These are phyloP conservation scores for Knipowitschia caucasica DNA, from an alignment of 2,797 vertebrate genomes.

Conservation along the genomic window DNA sequence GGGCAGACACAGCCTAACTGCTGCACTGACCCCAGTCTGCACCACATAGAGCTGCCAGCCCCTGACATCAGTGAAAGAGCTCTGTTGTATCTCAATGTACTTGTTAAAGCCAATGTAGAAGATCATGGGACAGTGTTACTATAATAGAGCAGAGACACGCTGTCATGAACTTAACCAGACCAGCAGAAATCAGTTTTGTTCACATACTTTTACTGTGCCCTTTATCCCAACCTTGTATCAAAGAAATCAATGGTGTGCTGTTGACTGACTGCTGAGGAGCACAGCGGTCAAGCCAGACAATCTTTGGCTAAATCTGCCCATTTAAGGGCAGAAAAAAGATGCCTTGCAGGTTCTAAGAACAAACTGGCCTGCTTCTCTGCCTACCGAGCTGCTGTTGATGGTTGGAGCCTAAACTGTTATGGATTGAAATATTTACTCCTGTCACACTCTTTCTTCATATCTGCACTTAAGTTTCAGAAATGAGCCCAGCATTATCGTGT, in stretches of 20 bases:
- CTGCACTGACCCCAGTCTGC: constrained; percentile 55
- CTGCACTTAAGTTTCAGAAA: constrained; percentile 38
- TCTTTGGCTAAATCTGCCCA: constrained; percentile 45
- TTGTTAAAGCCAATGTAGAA: constrained; percentile 47
- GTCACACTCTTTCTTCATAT: constrained; percentile 39
- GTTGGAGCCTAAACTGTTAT: constrained; percentile 53
- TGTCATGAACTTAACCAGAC: constrained; percentile 44
- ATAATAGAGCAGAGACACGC: constrained; percentile 50
- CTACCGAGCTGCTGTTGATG: constrained; percentile 43
- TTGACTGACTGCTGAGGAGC: constrained; percentile 47
- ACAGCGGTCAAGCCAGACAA: constrained; percentile 39
- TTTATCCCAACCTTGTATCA: constrained; percentile 39
- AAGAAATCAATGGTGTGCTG: constrained; percentile 55
- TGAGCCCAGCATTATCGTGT: constrained; percentile 33
- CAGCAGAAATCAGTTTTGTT: constrained; percentile 41
- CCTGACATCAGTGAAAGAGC: constrained; percentile 45
- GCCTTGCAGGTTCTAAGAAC: constrained; percentile 47
- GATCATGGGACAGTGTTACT: constrained; percentile 39
- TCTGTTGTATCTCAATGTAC: constrained; percentile 41
- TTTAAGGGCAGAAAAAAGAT: constrained; percentile 41
- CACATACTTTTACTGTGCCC: constrained; percentile 35
- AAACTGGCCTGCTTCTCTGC: constrained; percentile 26
- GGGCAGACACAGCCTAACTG: constrained; percentile 54
- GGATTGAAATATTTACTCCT: constrained; percentile 44
- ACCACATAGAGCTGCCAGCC: constrained; percentile 49